Base-by-base conservation (phyloP, 2,113 vertebrate genomes). In the Gymnarchus niloticus region DNA sequence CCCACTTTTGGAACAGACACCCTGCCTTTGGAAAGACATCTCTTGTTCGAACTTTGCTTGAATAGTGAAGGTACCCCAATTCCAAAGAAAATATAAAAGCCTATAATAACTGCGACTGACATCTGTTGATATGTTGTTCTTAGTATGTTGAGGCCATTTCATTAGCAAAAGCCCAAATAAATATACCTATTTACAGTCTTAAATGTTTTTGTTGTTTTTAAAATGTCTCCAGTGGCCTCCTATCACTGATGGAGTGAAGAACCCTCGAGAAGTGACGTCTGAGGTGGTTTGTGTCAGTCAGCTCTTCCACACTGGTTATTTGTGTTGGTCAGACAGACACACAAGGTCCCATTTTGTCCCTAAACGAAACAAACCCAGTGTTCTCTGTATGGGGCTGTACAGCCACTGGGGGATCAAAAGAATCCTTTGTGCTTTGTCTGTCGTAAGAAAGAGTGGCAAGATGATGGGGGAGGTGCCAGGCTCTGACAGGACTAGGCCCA, bases 251-350 rank as follows among this genome's bases (percentile, higher is more conserved):
- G 33, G 12, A 33, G 25, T 52, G 2, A n/a, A 73, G 59, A 76
- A 44, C 44, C 46, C 76, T 78, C 44, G 17, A 73, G 65, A 73
- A 37, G 51, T 37, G 57, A 21, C 21, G 17, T 84, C 57, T 84
- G 48, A 46, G 84, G 28, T 48, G 61, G 59, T 84, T 33, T 76
- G 23, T 84, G n/a, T 52, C 44, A 73, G 25, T 41, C 14, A 9
- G 46, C 33, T 54, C 5, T 44, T 21, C 33, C 8, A 21, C 73
- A 57, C 21, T 85, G 73, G 28, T 46, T 46, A 78, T 78, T 77
- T 80, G 84, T 85, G 23, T 56, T 52, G 23, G 9, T 48, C 41
- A 17, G 23, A 54, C 61, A 84, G 59, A 69, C 83, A 84, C 65
- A 77, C 21, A 19, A 2, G 41, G 41, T 61, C 57, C 83, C 69